Evolutionary conservation across 2,888 invertebrate genomes (phyloP).

Genomic region (Dione juno): DNA sequence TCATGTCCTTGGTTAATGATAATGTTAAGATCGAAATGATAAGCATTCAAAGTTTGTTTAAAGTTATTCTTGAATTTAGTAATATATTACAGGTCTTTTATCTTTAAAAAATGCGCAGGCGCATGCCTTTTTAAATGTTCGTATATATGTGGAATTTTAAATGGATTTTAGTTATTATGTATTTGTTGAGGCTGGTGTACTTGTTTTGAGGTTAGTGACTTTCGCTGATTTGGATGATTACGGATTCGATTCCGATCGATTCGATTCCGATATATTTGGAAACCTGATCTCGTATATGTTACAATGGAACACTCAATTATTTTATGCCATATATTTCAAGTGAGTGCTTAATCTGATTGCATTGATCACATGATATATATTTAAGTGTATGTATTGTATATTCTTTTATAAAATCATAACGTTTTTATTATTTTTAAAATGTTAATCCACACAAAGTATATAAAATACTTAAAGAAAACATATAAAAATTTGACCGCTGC

Average conservation of each 20-base stretch:
- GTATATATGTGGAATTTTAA: background rate
- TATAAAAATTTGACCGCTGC: too few species aligned
- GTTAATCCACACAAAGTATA: too few species aligned
- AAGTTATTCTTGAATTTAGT: slow-evolving; percentile 20
- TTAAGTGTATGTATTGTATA: too few species aligned
- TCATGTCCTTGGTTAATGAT: slow-evolving; percentile 24
- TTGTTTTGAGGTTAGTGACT: background rate
- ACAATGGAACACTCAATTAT: too few species aligned
- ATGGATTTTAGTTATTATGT: slow-evolving; percentile 8
- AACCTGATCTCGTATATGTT: too few species aligned
- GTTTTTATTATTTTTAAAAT: too few species aligned
- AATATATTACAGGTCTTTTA: slow-evolving; percentile 5
- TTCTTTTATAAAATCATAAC: too few species aligned
- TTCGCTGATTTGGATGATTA: background rate
- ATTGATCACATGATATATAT: too few species aligned
- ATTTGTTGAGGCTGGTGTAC: background rate
- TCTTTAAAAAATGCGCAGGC: slow-evolving; percentile 9
- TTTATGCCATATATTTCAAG: too few species aligned
- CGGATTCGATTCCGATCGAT: background rate
- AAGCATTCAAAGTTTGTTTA: slow-evolving; percentile 15
- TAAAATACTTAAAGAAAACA: too few species aligned
- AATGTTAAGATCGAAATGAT: slow-evolving; percentile 25
- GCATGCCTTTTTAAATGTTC: slow-evolving; percentile 13
- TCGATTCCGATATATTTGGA: too few species aligned
- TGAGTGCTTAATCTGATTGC: too few species aligned